A percentile compares a stretch with the other conserved stretches of the same genome.
phyloP scores from a whole-genome alignment of 2,113 vertebrate species.

The Ahaetulla prasina region DNA sequence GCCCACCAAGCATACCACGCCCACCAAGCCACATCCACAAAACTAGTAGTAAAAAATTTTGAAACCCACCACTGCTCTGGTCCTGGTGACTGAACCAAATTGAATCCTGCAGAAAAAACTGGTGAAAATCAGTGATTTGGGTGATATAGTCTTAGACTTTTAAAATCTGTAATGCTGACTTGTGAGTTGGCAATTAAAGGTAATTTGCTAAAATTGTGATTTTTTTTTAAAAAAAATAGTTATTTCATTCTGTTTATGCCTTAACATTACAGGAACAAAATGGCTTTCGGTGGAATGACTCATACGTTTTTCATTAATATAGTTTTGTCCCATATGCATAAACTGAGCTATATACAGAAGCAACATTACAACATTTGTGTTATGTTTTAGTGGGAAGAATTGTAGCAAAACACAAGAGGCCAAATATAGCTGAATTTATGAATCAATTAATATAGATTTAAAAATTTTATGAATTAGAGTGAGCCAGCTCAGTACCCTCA shows the following conservation, averaged over 20 bases:
- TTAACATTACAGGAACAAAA: not conserved
- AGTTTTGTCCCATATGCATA: not conserved
- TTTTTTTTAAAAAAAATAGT: not conserved
- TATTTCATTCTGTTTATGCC: not conserved
- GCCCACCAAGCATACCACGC: no score
- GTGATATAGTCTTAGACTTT: not conserved
- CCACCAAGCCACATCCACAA: no score
- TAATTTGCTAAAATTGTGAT: not conserved
- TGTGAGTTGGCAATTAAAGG: not conserved
- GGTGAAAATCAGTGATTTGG: not conserved
- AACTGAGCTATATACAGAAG: not conserved
- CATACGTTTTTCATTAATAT: not conserved
- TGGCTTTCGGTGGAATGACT: not conserved
- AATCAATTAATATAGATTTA: not conserved
- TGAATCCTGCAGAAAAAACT: not conserved
- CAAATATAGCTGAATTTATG: not conserved
- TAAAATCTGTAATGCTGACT: not conserved
- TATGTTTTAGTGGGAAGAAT: not conserved
- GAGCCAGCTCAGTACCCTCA: not conserved
- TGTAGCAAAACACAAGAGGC: not conserved
- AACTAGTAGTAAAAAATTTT: no score
- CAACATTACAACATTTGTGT: not conserved
- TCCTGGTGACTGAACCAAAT: not conserved
- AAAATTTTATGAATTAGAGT: not conserved
- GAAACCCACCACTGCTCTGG: no score